Evolutionary conservation across 2,888 invertebrate genomes (phyloP), one percentile per base, ranked within the genome.

Genomic region (Drosophila neonasuta): DNA sequence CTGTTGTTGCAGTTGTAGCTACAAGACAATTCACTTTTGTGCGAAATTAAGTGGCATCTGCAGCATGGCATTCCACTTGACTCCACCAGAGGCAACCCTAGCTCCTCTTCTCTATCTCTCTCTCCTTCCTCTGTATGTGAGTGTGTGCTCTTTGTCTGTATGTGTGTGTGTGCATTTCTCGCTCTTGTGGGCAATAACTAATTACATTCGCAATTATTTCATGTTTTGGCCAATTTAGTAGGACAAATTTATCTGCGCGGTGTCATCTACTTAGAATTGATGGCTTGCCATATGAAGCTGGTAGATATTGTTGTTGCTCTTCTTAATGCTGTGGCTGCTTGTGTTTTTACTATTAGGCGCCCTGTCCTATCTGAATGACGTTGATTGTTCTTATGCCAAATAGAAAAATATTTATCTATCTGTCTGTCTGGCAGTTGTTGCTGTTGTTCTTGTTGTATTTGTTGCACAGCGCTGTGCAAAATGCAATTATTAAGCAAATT

Each of bases 121-220:
- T 34, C 45, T 13, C 55, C 13, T 9, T 13, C 29, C 13, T 54
- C 46, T 65, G 36, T 61, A 24, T 58, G 36, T 60, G 30, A 46
- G 34, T 74, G 55, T 52, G 60, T 61, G 36, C 32, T 15, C 32
- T 13, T 49, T 8, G 34, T 20, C 20, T 54, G 29, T 36, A 15
- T 71, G 50, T 55, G 46, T 63, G 29, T 63, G 59, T 69, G 58
- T 75, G 71, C 63, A 68, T 67, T 74, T 80, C 78, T 79, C 80
- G 81, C 79, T 86, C 75, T 82, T 80, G 83, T 81, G 87, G 89
- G 89, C 90, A 89, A 90, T 90, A 90, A 90, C 90, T 90, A 91
- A 91, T 91, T 91, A 91, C 90, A 91, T 91, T 91, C 89, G 91
- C 90, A 91, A 91, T 91, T 91, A 91, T 91, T 91, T 91, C 90